Conservation (phyloP, 2,888 invertebrate genomes). For the Microctonus aethiopoides region DNA sequence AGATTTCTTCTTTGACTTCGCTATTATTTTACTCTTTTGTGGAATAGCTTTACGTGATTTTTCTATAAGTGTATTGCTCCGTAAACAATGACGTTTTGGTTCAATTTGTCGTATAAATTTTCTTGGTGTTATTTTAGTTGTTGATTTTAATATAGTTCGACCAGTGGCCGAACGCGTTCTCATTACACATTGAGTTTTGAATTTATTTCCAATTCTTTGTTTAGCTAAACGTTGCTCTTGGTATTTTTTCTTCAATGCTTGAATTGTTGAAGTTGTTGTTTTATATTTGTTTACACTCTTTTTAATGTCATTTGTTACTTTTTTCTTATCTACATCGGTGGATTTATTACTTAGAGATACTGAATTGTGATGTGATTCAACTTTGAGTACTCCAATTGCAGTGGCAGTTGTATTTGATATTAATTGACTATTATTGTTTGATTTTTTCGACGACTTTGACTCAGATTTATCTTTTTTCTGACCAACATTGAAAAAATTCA, state of each 20-base stretch:
- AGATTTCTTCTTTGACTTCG: conserved; percentile 42
- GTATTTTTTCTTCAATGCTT: conserved; percentile 72
- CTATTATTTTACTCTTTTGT: conserved; percentile 37
- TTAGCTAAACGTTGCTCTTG: conserved; percentile 74
- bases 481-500: conserved; percentile 75
- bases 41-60: conserved; percentile 18
- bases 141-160: conserved; percentile 62
- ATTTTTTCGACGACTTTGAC: conserved; percentile 43
- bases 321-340: conserved; percentile 53
- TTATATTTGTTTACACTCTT: conserved; percentile 57
- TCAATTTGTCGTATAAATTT: conserved; percentile 46
- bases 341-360: conserved; percentile 59
- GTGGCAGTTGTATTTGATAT: conserved; percentile 24
- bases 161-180: conserved; percentile 68
- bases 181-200: conserved; percentile 63
- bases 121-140: conserved; percentile 52
- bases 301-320: conserved; percentile 47
- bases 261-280: conserved; percentile 66
- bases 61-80: conserved; percentile 46
- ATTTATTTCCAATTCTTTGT: conserved; percentile 60
- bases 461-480: conserved; percentile 56
- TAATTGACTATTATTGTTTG: conserved; percentile 30
- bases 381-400: conserved; percentile 39
- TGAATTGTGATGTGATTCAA: conserved; percentile 47
- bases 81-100: conserved; percentile 53